Base-by-base conservation (phyloP, 2,113 vertebrate species). In the Propithecus coquereli region DNA sequence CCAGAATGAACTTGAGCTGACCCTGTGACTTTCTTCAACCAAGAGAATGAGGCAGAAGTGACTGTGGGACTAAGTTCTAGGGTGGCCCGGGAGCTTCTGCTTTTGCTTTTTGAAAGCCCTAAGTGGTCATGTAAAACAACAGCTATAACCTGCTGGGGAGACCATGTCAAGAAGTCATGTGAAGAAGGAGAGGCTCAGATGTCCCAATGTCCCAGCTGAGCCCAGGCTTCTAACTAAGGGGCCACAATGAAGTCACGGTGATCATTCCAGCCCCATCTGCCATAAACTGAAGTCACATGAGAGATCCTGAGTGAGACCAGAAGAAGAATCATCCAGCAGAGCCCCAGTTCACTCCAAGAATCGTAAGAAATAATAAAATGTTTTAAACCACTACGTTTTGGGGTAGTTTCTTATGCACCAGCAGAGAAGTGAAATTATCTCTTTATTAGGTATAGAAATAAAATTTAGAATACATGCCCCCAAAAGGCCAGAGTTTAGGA, bases 111-210 rank as follows among this genome's bases (percentile, higher is more conserved):
- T 54, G 57, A 83, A 86, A 63, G 32, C 2, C 34, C 50, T 20
- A 27, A 71, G 87, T 52, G 83, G 30, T 20, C n/a, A 14, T 6
- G 6, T 80, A 52, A 79, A 68, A 91, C 1, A 12, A 13, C 3
- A 40, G 43, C 52, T 63, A 63, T 65, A 74, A 8, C 6, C 22
- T 43, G 32, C 0, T 66, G 30, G 79, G 59, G 57, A 85, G 47
- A 71, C 12, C 10, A 57, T 18, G 17, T 20, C 0, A 0, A 20
- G 40, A 92, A 45, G 30, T 34, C 45, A 65, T 0, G 0, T 45
- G 50, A 57, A 1, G 23, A 71, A 27, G 82, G 70, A 85, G 23
- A 91, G 79, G 2, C 27, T 88, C 30, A 17, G 4, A 11, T 66
- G 47, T 89, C 25, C 18, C 7, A 34, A 0, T 8, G n/a, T 68